These are phyloP conservation scores for Pipra filicauda DNA, from an alignment of 2,113 vertebrate species.

Conservation along the genomic window DNA sequence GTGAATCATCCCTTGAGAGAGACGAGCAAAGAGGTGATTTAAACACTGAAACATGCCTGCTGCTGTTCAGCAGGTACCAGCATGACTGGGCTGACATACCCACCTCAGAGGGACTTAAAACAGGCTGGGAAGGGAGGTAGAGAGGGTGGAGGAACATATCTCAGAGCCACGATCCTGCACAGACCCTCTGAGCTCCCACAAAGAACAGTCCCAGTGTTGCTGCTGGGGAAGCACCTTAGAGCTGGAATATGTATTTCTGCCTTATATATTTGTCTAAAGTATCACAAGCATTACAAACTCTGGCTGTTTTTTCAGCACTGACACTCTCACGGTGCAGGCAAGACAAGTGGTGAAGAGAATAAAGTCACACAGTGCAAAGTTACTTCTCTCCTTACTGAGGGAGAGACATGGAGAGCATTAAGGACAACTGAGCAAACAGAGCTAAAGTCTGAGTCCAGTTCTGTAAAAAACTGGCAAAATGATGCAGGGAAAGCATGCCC, in stretches of 20 bases:
- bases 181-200: too few species aligned
- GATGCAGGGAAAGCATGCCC: neutral
- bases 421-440: neutral
- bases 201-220: neutral
- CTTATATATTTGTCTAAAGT: accelerated
- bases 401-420: neutral
- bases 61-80: conserved; percentile 44
- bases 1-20: conserved; percentile 20
- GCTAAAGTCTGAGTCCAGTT: neutral
- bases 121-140: neutral
- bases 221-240: neutral
- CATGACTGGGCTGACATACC: neutral
- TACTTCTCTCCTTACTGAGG: neutral
- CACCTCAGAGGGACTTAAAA: neutral
- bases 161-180: accelerated
- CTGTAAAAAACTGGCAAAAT: neutral
- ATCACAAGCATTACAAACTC: neutral
- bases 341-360: too few species aligned
- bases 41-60: conserved; percentile 11
- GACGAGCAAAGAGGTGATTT: neutral
- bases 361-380: accelerated
- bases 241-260: neutral
- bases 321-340: neutral
- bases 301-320: neutral
- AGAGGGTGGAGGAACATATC: accelerated